Conservation (phyloP, 2,797 vertebrate species). For the Discoglossus pictus region DNA sequence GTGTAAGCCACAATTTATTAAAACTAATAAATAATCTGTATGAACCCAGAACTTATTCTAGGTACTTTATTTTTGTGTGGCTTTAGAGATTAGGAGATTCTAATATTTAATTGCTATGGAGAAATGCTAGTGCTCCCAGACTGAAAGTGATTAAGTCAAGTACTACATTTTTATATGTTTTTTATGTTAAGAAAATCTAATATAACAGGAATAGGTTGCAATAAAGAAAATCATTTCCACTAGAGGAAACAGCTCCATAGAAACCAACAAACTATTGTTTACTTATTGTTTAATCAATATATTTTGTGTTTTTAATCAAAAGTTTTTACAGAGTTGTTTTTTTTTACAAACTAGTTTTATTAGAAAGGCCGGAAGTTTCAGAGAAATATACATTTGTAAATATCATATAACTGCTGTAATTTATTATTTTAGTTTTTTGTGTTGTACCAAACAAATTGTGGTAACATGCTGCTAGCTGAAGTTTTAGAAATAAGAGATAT, state of each 20-base stretch:
- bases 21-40: conserved; percentile 75
- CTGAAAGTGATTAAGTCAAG: conserved; percentile 64
- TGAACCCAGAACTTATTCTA: conserved; percentile 56
- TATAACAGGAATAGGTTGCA: conserved; percentile 15
- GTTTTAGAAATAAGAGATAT: no score
- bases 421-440: no score
- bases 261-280: background rate
- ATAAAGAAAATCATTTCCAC: conserved; percentile 28
- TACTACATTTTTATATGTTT: conserved; percentile 39
- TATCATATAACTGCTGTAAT: no score
- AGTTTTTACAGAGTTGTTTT: no score
- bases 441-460: no score
- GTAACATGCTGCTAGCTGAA: no score
- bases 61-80: conserved; percentile 59
- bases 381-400: no score
- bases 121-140: conserved; percentile 56
- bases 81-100: conserved; percentile 64
- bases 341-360: no score
- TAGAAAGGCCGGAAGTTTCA: no score
- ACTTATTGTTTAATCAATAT: no score
- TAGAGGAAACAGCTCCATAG: background rate
- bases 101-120: conserved; percentile 67
- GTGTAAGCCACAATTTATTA: conserved; percentile 69
- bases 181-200: conserved; percentile 40
- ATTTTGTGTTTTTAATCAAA: no score